Base-by-base conservation (phyloP, 30 jellyfish, hydroid and myxozoan species). In the Aurelia aurita region DNA sequence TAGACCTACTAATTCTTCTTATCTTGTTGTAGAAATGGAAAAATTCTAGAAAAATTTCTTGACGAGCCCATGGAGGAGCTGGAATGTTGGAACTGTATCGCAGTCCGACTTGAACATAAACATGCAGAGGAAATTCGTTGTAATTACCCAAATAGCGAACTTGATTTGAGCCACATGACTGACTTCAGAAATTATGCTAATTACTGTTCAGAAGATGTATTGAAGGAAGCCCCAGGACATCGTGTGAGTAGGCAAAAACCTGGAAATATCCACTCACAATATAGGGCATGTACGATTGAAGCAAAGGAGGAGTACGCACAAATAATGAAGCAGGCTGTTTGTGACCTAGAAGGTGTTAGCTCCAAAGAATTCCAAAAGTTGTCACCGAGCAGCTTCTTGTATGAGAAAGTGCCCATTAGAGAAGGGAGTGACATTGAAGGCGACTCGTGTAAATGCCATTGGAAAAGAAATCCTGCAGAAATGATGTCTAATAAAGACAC, bases 31-130 rank as follows among this genome's bases (percentile, higher is more conserved):
- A 78, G 89, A 62, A 34, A 47, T 60, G 89, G 89, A 46, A 44
- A 47, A 18, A 39, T 78, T 5, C 58, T 43, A 20, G 45, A 67
- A 13, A 60, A 61, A 31, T 62, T 20, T 51, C 73, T 78, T 3
- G 90, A 80, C 49, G 73, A 64, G 58, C 66, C 83, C 14, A 29
- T 31, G 15, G 83, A 53, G 3, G 28, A 44, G 23, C 18, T 80
- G 57, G 90, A 80, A 23, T 80, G 90, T 65, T 80, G 90, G 90
- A 57, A 58, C 83, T 80, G 90, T 61, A 47, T 80, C 20, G 76
- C 79, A 57, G 51, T 80, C 9, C 90, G 90, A 31, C 79, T 80
- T 54, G 74, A 80, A 20, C 54, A 80, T 55, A 80, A 80, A n/a
- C 68, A 46, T 21, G n/a, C 58, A 47, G 32, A 44, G 0, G 78